Percentiles rank a stretch among this genome's conserved stretches.
Conservation (phyloP, 2,797 vertebrate species). For the Nannoperca obscura region DNA sequence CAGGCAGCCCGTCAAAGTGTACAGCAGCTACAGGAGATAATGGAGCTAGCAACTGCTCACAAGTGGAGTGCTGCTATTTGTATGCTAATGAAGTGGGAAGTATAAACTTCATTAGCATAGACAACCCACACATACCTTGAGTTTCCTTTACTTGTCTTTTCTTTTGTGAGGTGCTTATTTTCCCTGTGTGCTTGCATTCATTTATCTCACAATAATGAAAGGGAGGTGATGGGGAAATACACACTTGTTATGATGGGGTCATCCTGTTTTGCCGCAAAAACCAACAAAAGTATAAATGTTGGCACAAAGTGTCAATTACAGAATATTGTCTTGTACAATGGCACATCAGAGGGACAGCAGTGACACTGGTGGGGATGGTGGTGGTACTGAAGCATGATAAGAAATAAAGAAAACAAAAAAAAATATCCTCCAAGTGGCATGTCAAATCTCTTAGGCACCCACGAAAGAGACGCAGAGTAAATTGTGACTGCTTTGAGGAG, state of each 20-base stretch:
- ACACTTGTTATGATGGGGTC: slow-evolving; percentile 39
- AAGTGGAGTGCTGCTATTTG: slow-evolving; percentile 70
- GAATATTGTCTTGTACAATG: slow-evolving; percentile 16
- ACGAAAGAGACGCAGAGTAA: slow-evolving; percentile 54
- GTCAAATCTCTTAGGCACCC: slow-evolving; percentile 67
- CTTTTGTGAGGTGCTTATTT: slow-evolving; percentile 35
- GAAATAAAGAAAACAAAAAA: slow-evolving; percentile 32
- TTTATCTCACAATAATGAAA: slow-evolving; percentile 24
- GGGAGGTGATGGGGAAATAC: slow-evolving; percentile 15
- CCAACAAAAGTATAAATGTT: slow-evolving; percentile 38
- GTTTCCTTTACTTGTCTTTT: slow-evolving; percentile 40
- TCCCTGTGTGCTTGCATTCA: slow-evolving; percentile 5
- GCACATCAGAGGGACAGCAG: slow-evolving; percentile 16
- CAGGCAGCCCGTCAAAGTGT: slow-evolving; percentile 67
- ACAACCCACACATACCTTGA: slow-evolving; percentile 24
- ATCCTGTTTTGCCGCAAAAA: slow-evolving; percentile 24
- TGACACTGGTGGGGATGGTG: slow-evolving; percentile 13
- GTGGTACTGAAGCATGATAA: slow-evolving; percentile 38
- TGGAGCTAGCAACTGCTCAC: slow-evolving; percentile 54
- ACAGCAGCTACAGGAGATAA: slow-evolving; percentile 57
- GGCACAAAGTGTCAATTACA: slow-evolving; percentile 50
- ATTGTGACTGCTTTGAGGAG: slow-evolving; percentile 62
- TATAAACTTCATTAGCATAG: slow-evolving; percentile 64
- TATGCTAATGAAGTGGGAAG: slow-evolving; percentile 74
- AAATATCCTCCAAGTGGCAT: slow-evolving; percentile 53